Conservation (phyloP, 2,113 vertebrate species). For the Poeciliopsis retropinna region DNA sequence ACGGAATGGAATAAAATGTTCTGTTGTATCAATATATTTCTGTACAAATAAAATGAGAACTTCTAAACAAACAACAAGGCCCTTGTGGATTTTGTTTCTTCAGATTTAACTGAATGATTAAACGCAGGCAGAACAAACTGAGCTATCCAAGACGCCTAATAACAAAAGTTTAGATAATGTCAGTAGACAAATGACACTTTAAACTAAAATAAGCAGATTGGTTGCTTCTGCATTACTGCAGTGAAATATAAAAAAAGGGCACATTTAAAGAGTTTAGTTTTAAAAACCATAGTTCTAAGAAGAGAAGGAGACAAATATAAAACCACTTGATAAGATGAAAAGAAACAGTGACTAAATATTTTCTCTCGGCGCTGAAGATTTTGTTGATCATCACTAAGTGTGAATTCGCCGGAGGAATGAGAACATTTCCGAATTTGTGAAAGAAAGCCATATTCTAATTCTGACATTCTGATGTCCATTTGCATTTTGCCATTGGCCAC, state of each 20-base stretch:
- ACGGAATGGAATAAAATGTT: background rate
- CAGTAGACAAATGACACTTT: background rate
- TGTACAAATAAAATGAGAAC: conserved; percentile 9
- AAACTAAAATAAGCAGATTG: background rate
- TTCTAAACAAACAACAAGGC: background rate
- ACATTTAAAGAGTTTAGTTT: background rate
- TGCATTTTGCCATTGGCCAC: background rate
- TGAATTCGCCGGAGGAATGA: background rate
- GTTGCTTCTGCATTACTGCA: background rate
- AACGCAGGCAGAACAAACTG: background rate
- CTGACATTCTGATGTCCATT: background rate
- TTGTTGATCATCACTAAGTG: background rate
- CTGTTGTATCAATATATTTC: background rate
- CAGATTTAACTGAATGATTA: conserved; percentile 1
- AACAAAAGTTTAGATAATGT: background rate
- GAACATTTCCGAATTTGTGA: background rate
- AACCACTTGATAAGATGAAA: background rate
- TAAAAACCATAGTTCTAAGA: no score
- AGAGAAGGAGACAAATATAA: background rate
- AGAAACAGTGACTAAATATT: background rate
- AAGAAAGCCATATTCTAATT: no score
- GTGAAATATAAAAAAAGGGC: background rate
- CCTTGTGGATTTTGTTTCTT: background rate
- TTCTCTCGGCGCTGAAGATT: background rate
- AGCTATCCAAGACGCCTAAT: background rate